Evolutionary conservation across 2,888 invertebrate genomes (phyloP), one percentile per base, ranked within the genome.

Genomic region (Eulithis prunata): DNA sequence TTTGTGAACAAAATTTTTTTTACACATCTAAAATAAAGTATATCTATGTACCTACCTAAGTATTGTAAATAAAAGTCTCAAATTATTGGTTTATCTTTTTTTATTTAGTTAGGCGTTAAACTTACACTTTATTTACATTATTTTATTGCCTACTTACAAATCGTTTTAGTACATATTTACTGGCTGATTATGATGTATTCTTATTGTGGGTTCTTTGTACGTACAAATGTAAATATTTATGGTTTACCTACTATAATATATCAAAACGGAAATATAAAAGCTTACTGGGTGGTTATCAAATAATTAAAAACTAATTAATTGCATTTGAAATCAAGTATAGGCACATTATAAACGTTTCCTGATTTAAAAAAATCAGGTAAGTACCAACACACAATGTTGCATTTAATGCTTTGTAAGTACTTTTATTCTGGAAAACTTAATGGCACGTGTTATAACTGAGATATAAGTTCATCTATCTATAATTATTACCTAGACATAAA

Each of bases 121-220:
- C 65, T 71, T 71, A 69, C 21, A 68, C 55, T 65, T 71, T 73
- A 73, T 71, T 70, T 73, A 70, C 73, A 73, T 64, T 66, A 67
- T 68, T 21, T 55, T 66, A 53, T 65, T 67, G 66, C 64, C 68
- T 68, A 68, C 64, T 68, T 61, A 63, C 5, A 32, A 55, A 53
- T 67, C 60, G 57, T 63, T 58, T 62, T 36, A 6, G 47, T 59
- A 21, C 21, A 21, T 21, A 28, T 62, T 54, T 28, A 36, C n/a
- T 56, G 61, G 43, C 32, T 59, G 43, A 53, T 21, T 21, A 21
- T 57, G 14, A 45, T 38, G 13, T 14, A 28, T 41, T 43, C 13
- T 41, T 53, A 47, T 49, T 57, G 32, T 14, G 45, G 62, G 11
- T 57, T 46, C 13, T 54, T 55, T 21, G 57, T 38, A 57, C 54